These are phyloP conservation scores for Acanthosepion lycidas DNA, from an alignment of 2,888 invertebrate genomes.

Conservation along the genomic window DNA sequence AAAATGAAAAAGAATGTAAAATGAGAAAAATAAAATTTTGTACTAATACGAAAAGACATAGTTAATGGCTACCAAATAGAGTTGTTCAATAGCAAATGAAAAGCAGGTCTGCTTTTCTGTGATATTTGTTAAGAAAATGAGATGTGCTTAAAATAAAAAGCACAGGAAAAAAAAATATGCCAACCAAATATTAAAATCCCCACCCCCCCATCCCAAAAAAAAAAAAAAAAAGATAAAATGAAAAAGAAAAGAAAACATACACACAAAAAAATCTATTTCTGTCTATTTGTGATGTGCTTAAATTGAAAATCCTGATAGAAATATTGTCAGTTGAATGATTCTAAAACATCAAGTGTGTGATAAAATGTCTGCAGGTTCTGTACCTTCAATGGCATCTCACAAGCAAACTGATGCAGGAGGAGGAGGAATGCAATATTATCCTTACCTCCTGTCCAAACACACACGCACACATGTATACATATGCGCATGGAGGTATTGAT, in stretches of 20 bases:
- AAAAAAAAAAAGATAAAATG: not conserved
- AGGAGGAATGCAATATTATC: not conserved
- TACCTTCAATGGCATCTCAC: not conserved
- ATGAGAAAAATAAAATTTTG: not conserved
- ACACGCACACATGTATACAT: not conserved
- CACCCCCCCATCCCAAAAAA: not conserved
- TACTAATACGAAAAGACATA: not conserved
- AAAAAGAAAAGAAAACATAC: not conserved
- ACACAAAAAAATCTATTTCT: not conserved
- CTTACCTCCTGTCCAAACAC: not conserved
- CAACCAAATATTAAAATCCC: not conserved
- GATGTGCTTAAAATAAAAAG: not conserved
- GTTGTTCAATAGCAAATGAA: not conserved
- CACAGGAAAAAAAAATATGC: not conserved
- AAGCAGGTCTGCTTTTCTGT: not conserved
- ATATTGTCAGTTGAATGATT: slow-evolving; percentile 20
- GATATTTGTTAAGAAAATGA: slow-evolving; percentile 12
- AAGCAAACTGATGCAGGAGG: not conserved
- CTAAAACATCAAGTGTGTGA: slow-evolving; percentile 33
- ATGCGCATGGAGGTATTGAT: not conserved
- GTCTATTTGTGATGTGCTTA: slow-evolving; percentile 4
- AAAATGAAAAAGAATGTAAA: not conserved
- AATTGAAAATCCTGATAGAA: slow-evolving; percentile 17
- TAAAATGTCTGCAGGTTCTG: slow-evolving; percentile 33
- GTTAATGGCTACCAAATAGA: not conserved